These are phyloP conservation scores for Opisthocomus hoazin DNA, from an alignment of 2,113 vertebrate genomes.

Conservation along the genomic window DNA sequence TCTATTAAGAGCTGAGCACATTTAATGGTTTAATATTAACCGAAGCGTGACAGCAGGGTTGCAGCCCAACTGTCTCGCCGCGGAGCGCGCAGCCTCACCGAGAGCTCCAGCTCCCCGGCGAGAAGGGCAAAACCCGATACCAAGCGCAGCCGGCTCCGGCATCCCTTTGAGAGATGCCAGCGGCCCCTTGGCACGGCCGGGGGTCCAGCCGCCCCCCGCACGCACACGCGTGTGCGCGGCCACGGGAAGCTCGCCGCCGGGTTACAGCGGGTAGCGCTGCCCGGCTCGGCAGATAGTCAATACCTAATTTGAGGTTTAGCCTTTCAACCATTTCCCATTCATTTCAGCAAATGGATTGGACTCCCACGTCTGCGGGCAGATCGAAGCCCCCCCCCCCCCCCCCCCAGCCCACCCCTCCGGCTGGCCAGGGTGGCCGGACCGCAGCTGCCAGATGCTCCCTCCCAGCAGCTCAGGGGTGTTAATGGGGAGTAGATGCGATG, in stretches of 20 bases:
- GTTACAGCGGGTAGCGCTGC: not conserved
- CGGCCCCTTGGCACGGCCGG: not conserved
- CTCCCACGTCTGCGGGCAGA: not conserved
- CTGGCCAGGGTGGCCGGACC: not conserved
- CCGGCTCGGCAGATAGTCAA: slow-evolving; percentile 6
- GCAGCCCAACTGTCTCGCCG: not conserved
- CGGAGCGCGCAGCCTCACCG: not conserved
- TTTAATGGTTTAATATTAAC: slow-evolving; percentile 58
- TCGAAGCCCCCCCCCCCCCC: not conserved
- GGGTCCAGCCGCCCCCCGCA: fast-evolving
- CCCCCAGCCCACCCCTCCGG: fast-evolving
- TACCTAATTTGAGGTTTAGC: slow-evolving; percentile 54
- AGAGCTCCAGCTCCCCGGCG: not conserved
- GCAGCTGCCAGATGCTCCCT: not conserved
- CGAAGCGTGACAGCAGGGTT: slow-evolving; percentile 6
- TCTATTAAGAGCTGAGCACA: slow-evolving; percentile 8
- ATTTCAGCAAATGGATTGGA: not conserved
- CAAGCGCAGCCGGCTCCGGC: not conserved
- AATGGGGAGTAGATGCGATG: not conserved
- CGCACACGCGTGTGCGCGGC: fast-evolving
- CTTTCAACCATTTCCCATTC: slow-evolving; percentile 31
- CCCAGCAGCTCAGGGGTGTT: not conserved
- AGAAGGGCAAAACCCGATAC: not conserved
- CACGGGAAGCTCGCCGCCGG: not conserved
- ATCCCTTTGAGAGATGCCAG: not conserved